Evolutionary conservation across 2,113 vertebrate genomes (phyloP).

Genomic region (Marmota flaviventris): DNA sequence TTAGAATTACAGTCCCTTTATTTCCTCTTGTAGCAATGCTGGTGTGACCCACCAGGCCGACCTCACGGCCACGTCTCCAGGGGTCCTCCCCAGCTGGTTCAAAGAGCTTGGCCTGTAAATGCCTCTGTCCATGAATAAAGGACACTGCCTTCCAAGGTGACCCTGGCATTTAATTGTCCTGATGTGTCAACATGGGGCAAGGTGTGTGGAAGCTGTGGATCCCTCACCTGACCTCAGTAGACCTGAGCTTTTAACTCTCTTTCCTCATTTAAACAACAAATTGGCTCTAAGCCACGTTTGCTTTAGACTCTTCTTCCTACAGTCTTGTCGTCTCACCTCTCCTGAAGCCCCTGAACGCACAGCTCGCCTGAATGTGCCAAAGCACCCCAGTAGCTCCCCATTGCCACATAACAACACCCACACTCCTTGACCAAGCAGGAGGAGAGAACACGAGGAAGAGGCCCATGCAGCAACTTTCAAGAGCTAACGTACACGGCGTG

Average conservation of each 20-base stretch:
- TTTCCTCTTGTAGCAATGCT: not conserved
- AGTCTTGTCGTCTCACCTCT: not conserved
- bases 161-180: not conserved
- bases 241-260: not conserved
- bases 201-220: not conserved
- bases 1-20: not conserved
- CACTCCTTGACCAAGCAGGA: not conserved
- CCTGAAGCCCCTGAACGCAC: not conserved
- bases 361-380: accelerated
- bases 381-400: not conserved
- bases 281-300: not conserved
- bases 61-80: not conserved
- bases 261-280: not conserved
- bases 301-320: not conserved
- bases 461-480: not conserved
- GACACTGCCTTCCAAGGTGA: not conserved
- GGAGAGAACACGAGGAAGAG: not conserved
- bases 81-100: not conserved
- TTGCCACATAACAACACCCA: not conserved
- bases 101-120: not conserved
- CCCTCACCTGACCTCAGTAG: not conserved
- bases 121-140: not conserved
- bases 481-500: not conserved
- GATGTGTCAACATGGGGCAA: not conserved
- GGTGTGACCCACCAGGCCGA: not conserved